Base-by-base conservation (phyloP, 2,797 vertebrate genomes). In the Lophotriccus pileatus region DNA sequence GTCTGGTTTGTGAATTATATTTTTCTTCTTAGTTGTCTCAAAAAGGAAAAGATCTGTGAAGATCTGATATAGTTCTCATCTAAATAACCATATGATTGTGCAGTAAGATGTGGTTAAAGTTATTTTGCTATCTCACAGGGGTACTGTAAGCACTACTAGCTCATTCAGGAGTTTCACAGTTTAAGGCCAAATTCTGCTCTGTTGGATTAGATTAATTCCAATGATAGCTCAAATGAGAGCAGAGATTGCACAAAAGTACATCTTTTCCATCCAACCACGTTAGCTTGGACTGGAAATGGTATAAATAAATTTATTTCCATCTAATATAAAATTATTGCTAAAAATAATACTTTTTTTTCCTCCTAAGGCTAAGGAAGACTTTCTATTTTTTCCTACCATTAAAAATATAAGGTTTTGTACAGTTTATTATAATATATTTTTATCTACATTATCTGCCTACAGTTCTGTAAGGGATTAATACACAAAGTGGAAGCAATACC, bases 261-360 rank as follows among this genome's bases (percentile, higher is more conserved):
- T 36, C 34, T 87, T 68, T 81, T 93, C 67, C 32, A 92, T 60
- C 50, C 19, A 78, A 55, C 41, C 66, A 22, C 9, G 41, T 84
- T 73, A 67, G 8, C 16, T 86, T 87, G 84, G 74, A 39, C 75
- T 87, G 59, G 58, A 70, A 82, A 88, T 10, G 6, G 17, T 68
- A 89, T 87, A 79, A 92, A 89, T 88, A 92, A 91, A 69, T 77
- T 73, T 0, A 75, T 87, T 94, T 91, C 15, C 8, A 74, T 81
- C 37, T 82, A 77, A 84, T 96, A 96, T 12, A 96, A 95, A 95
- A 84, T 60, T 94, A 91, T 97, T 97, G 84, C 67, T 95, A 87
- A 93, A 92, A 94, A 94, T 79, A 94, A 93, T 87, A 80, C 15
- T 72, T 70, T 72, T 81, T 66, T 5, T 24, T 7, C 7, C 43